Conservation (phyloP, 2,113 vertebrate species). For the Hypanus sabinus region DNA sequence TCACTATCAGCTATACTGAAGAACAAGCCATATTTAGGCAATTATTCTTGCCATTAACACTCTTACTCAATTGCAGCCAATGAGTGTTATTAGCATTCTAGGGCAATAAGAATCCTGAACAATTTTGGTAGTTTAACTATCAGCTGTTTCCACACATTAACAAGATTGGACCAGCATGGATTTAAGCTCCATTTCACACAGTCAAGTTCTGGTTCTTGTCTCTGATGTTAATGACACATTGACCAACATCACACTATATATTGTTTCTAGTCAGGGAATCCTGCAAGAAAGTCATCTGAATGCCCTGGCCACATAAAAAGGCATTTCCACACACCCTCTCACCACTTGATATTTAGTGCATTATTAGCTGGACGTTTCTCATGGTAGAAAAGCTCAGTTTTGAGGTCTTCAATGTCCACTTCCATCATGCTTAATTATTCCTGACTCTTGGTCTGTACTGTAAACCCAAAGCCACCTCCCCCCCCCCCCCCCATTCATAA, state of each 20-base stretch:
- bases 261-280: not conserved
- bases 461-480: not conserved
- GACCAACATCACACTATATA: not conserved
- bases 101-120: not conserved
- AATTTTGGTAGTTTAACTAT: not conserved
- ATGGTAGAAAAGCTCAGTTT: not conserved
- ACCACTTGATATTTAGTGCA: no score
- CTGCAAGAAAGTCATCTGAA: not conserved
- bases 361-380: not conserved
- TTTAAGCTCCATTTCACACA: no score
- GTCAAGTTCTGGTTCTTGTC: no score
- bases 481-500: not conserved
- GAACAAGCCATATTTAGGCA: not conserved
- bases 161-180: not conserved
- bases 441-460: no score
- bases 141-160: not conserved
- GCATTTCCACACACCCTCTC: no score
- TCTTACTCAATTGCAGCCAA: not conserved
- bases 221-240: no score
- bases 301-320: not conserved
- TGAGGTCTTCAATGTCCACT: not conserved
- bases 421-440: not conserved
- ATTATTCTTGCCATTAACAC: not conserved
- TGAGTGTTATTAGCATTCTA: not conserved
- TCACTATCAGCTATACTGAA: not conserved